Percentiles rank a stretch among this genome's conserved stretches.
phyloP scores from a whole-genome alignment of 1,140 invertebrate species.

The Calephelis nemesis region DNA sequence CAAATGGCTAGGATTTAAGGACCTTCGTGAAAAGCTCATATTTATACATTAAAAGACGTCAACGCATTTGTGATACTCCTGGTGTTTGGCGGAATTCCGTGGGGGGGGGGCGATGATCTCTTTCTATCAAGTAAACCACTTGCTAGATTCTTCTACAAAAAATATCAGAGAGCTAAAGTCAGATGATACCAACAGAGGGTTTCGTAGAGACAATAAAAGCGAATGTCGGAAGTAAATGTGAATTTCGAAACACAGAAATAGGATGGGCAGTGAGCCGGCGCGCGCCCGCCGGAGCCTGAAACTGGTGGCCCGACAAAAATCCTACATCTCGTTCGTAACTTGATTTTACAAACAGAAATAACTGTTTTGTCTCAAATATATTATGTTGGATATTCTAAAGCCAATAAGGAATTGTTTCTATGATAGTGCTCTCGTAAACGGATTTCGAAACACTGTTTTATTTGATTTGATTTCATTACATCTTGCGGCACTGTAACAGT shows the following conservation, averaged over 20 bases:
- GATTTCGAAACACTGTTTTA: too few relatives aligned
- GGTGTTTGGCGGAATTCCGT: too few relatives aligned
- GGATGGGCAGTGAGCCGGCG: constrained; percentile 21
- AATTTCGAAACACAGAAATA: constrained; percentile 20
- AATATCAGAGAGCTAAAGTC: not conserved
- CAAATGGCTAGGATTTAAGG: too few relatives aligned
- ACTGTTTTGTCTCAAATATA: constrained; percentile 13
- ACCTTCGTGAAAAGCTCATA: too few relatives aligned
- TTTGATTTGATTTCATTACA: too few relatives aligned
- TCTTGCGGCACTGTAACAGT: too few relatives aligned
- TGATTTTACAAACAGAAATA: constrained; percentile 21
- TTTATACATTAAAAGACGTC: too few relatives aligned
- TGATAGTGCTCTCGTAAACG: too few relatives aligned
- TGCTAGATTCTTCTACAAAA: too few relatives aligned
- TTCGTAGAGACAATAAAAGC: constrained; percentile 19
- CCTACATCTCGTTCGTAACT: constrained; percentile 19
- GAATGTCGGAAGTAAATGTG: constrained; percentile 18
- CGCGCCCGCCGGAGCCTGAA: constrained; percentile 19
- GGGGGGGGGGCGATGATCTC: too few relatives aligned
- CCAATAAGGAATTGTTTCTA: not conserved
- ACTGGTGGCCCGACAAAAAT: constrained; percentile 8
- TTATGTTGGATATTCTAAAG: not conserved
- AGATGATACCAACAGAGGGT: not conserved
- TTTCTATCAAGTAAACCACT: too few relatives aligned
- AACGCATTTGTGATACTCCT: too few relatives aligned